These are phyloP conservation scores for Troglohyphantes excavatus DNA, from an alignment of 2,888 invertebrate species.

Conservation along the genomic window DNA sequence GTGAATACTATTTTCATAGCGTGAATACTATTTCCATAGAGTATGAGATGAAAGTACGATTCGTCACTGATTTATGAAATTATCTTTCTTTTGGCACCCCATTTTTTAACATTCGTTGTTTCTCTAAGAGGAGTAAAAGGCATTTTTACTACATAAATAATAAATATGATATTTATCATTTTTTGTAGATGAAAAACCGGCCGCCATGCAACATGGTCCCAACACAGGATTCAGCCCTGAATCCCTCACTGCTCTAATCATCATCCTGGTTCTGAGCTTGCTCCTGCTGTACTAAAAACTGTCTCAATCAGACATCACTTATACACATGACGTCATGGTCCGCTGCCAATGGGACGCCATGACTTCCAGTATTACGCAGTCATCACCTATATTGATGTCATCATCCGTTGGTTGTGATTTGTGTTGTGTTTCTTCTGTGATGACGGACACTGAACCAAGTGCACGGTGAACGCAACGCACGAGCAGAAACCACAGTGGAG, in stretches of 20 bases:
- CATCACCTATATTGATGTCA: slow-evolving; percentile 28
- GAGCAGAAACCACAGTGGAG: not conserved
- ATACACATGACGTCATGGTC: not conserved
- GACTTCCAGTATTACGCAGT: slow-evolving; percentile 27
- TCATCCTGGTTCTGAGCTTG: slow-evolving; percentile 26
- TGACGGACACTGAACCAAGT: not conserved
- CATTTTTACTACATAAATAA: too few relatives aligned
- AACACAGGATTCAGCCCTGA: slow-evolving; percentile 1
- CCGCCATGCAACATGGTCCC: slow-evolving; percentile 76
- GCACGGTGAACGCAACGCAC: not conserved
- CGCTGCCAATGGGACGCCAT: not conserved
- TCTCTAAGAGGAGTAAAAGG: too few relatives aligned
- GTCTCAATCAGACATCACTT: too few relatives aligned
- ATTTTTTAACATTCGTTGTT: too few relatives aligned
- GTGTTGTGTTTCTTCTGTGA: slow-evolving; percentile 52
- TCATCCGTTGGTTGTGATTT: slow-evolving; percentile 13
- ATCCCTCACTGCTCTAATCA: not conserved
- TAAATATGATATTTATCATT: too few relatives aligned
- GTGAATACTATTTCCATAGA: too few relatives aligned
- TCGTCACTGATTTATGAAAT: too few relatives aligned
- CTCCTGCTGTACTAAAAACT: slow-evolving; percentile 1
- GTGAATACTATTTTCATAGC: too few relatives aligned
- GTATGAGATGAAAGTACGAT: too few relatives aligned
- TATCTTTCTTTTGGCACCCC: too few relatives aligned
- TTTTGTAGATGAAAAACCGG: slow-evolving; percentile 71